Percentiles rank a stretch among this genome's conserved stretches.
Conservation (phyloP, 2,113 vertebrate species). For the Bambusicola thoracicus region DNA sequence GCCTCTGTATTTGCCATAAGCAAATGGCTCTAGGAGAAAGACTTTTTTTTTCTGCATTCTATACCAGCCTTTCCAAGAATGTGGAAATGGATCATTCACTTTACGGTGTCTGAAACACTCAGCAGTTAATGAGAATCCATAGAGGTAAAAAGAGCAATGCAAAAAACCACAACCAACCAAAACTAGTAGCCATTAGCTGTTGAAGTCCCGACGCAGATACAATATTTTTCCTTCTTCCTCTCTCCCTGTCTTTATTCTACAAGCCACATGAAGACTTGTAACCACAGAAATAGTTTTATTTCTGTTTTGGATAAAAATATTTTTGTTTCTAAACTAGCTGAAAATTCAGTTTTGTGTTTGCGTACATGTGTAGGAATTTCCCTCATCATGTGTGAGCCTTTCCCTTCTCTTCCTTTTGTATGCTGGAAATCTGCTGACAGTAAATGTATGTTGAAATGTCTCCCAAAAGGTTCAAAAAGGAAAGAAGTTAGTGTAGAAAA, state of each 20-base stretch:
- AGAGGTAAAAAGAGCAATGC: not conserved
- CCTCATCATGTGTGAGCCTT: rapidly evolving
- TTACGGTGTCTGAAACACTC: not conserved
- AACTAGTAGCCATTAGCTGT: not conserved
- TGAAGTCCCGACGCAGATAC: not conserved
- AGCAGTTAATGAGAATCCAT: not conserved
- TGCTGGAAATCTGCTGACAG: not conserved
- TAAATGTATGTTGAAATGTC: not conserved
- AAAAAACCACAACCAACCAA: not conserved
- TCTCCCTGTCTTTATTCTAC: not conserved
- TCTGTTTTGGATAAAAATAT: not conserved
- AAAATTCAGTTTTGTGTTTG: not conserved
- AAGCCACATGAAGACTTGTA: not conserved
- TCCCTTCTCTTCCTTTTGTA: not conserved
- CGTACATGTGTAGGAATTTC: not conserved
- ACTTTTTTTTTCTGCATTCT: not conserved
- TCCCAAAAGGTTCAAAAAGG: not conserved
- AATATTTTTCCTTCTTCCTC: not conserved
- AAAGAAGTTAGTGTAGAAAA: not conserved
- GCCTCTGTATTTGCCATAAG: not conserved
- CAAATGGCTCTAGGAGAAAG: not conserved
- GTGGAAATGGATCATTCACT: not conserved
- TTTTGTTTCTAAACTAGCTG: constrained; percentile 6
- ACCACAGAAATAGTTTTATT: not conserved
- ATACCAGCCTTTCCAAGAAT: not conserved